phyloP scores from a whole-genome alignment of 2,888 invertebrate genomes.

The Leptothorax acervorum region DNA sequence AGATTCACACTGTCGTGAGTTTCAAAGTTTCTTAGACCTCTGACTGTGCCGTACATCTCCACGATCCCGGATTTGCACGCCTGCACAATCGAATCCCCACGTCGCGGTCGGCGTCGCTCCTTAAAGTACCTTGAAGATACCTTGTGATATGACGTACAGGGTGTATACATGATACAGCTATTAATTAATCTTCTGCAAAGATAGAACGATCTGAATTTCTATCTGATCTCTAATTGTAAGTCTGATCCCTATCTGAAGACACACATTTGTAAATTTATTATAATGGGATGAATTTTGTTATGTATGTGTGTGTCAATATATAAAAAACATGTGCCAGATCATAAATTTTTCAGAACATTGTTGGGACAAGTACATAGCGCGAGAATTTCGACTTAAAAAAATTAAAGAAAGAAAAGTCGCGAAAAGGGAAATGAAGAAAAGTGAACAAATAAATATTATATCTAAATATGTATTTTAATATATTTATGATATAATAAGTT shows the following conservation, averaged over 20 bases:
- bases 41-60: neutral
- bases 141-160: neutral
- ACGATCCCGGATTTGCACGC: neutral
- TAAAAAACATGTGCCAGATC: neutral
- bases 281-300: neutral
- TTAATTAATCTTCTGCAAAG: neutral
- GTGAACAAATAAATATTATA: neutral
- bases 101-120: neutral
- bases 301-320: too few species aligned
- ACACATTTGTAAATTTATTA: slow-evolving; percentile 16
- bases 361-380: neutral
- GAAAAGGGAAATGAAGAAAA: neutral
- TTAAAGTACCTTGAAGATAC: neutral
- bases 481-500: neutral
- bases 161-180: neutral
- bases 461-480: neutral
- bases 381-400: neutral
- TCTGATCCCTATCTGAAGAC: neutral
- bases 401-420: neutral
- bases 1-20: neutral
- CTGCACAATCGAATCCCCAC: neutral
- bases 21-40: neutral
- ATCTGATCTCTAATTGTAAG: too few species aligned
- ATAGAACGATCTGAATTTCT: neutral
- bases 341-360: neutral